Evolutionary conservation across 2,797 vertebrate species (phyloP).

Genomic region (Tauraco hartlaubi): DNA sequence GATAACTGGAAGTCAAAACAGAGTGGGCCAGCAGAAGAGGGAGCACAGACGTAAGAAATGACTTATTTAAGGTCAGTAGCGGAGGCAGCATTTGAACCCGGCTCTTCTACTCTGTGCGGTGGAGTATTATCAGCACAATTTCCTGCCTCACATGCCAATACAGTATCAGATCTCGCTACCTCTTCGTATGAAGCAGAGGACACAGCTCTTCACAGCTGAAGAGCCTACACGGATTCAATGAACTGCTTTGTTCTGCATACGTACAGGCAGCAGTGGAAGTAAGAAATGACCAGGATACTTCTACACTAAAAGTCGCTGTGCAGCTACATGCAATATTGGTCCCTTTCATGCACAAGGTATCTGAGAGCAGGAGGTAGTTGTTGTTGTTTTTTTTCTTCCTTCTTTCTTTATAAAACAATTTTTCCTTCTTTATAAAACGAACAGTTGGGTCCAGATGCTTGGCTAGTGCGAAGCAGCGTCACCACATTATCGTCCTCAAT

Average conservation of each 20-base stretch:
- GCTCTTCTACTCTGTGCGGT: neutral
- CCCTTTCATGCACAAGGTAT: neutral
- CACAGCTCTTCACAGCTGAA: neutral
- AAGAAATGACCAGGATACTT: accelerated
- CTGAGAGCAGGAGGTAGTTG: neutral
- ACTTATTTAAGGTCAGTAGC: neutral
- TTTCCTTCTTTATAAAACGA: conserved; percentile 27
- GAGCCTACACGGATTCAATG: neutral
- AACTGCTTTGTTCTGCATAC: neutral
- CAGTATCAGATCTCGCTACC: neutral
- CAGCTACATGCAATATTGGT: neutral
- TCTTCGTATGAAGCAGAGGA: neutral
- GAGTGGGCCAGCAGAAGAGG: neutral
- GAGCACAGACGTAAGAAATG: neutral
- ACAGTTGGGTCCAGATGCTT: neutral
- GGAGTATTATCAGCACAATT: neutral
- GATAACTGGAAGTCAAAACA: neutral
- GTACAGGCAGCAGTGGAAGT: neutral
- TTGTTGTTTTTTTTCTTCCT: neutral
- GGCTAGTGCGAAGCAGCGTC: neutral
- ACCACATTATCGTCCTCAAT: conserved; percentile 22
- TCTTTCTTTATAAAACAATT: neutral
- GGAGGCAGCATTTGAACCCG: neutral
- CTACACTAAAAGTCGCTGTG: neutral
- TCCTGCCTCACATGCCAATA: neutral